phyloP scores from a whole-genome alignment of 2,113 vertebrate species.

The Trochalopteron elliotii region DNA sequence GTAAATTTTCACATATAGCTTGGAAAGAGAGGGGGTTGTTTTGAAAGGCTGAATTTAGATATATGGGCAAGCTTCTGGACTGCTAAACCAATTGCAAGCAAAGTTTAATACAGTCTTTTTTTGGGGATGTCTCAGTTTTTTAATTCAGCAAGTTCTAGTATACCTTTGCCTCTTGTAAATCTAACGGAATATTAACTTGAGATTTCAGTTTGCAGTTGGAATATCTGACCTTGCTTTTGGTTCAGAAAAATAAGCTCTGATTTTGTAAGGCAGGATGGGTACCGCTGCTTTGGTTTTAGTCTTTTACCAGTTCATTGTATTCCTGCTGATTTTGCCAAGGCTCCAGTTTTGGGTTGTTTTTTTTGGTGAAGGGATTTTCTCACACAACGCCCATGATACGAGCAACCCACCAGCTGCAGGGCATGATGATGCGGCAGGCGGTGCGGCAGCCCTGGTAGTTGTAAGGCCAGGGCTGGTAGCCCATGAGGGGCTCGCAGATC shows the following conservation, averaged over 20 bases:
- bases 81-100: conserved; percentile 9
- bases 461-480: conserved; percentile 88
- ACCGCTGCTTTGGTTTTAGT: background rate
- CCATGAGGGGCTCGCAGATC: conserved; percentile 88
- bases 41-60: background rate
- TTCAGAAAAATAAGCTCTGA: background rate
- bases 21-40: background rate
- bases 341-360: background rate
- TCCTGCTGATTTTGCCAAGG: background rate
- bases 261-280: background rate
- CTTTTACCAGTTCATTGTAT: background rate
- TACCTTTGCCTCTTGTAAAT: background rate
- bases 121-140: background rate
- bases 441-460: conserved; percentile 89
- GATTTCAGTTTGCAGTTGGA: conserved; percentile 45
- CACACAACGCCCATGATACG: conserved; percentile 89
- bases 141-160: background rate
- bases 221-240: background rate
- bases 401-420: conserved; percentile 95
- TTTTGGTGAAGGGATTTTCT: background rate
- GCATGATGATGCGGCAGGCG: conserved; percentile 90
- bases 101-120: background rate
- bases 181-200: conserved; percentile 10
- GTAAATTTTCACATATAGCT: conserved; percentile 55
- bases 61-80: conserved; percentile 32